These are phyloP conservation scores for Cinclus cinclus DNA, from an alignment of 2,113 vertebrate species.

Conservation along the genomic window DNA sequence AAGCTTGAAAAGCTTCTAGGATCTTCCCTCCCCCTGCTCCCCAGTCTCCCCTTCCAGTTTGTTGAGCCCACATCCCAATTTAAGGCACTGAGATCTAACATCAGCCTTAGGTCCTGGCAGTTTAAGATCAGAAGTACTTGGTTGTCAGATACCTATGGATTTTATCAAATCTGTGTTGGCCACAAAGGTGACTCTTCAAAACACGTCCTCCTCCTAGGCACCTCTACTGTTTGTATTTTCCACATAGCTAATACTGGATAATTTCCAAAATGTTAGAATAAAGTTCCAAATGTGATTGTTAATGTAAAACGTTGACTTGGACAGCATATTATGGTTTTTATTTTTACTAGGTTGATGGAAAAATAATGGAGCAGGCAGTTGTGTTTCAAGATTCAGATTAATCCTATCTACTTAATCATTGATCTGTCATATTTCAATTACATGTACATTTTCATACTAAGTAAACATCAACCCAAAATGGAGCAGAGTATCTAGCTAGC, in stretches of 20 bases:
- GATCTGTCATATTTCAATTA: neutral
- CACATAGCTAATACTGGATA: neutral
- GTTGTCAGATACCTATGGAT: neutral
- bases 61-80: neutral
- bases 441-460: neutral
- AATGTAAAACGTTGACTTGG: neutral
- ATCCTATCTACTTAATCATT: neutral
- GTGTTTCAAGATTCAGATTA: neutral
- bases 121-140: neutral
- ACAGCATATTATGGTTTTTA: neutral
- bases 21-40: neutral
- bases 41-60: neutral
- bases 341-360: neutral
- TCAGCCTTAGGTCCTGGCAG: neutral
- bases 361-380: neutral
- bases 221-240: neutral
- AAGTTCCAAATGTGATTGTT: neutral
- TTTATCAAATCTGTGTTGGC: neutral
- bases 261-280: neutral
- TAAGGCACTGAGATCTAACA: neutral
- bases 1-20: neutral
- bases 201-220: fast-evolving
- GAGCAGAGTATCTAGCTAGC: neutral
- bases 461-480: neutral
- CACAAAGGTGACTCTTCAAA: neutral